Base-by-base conservation (phyloP, 2,888 invertebrate genomes). In the Arge pagana region DNA sequence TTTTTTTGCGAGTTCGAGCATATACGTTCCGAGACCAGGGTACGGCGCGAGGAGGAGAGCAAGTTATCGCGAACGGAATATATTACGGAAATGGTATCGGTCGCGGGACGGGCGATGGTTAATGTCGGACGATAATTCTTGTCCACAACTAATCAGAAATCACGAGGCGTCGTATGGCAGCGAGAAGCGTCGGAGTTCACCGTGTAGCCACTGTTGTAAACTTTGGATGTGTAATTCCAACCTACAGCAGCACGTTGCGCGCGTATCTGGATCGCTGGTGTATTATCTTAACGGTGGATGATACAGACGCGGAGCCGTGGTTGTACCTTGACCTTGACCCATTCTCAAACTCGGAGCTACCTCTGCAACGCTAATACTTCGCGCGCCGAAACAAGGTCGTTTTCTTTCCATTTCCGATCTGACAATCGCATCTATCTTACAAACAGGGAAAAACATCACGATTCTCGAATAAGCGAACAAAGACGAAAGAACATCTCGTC, bases 61-160 rank as follows among this genome's bases (percentile, higher is more conserved):
- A 48, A 50, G 59, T 53, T 56, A 56, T 51, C 56, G 52, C 36
- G 24, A 36, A 40, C 24, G 39, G 36, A 55, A 52, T 55, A 52
- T 30, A 53, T 53, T 55, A 53, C 45, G 43, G 39, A 45, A 53
- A 55, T 49, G 51, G 54, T 49, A 48, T 41, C 33, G 24, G 48
- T 30, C 18, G 37, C 13, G 41, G 26, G 16, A 23, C 18, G 48
- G 41, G 48, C 48, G 55, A 57, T 58, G 56, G 55, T 60, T 60
- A 61, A 61, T 60, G 61, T 54, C 55, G 53, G 56, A 57, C 56
- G 49, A 59, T 60, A 57, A 60, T 60, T 62, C 60, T 62, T 58
- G 56, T 55, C 55, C 54, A 54, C 54, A 56, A 58, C 55, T 59
- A 62, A 62, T 60, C 58, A 62, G 57, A 53, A 56, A 53, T 52